Percentiles rank a stretch among this genome's conserved stretches.
These are phyloP conservation scores for Hemaris fuciformis DNA, from an alignment of 2,888 invertebrate genomes.

Conservation along the genomic window DNA sequence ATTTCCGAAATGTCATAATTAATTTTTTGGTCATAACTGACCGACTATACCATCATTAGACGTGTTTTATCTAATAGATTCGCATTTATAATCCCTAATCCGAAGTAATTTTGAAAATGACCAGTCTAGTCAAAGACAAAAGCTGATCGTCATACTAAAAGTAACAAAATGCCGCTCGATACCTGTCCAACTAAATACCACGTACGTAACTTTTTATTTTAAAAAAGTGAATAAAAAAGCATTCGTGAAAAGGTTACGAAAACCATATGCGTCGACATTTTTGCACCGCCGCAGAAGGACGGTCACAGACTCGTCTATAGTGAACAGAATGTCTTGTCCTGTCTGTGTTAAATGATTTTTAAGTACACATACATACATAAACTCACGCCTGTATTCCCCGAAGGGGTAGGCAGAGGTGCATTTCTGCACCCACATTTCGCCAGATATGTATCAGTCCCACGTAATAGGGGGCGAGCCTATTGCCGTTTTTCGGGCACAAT, in stretches of 20 bases:
- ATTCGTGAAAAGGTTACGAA: not conserved
- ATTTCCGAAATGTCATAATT: no score
- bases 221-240: not conserved
- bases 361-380: no score
- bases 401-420: no score
- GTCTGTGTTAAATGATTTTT: not conserved
- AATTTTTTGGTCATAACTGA: no score
- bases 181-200: not conserved
- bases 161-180: not conserved
- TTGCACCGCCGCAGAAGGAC: conserved; percentile 31
- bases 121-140: not conserved
- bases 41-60: no score
- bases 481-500: no score
- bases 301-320: conserved; percentile 14
- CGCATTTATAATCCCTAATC: no score
- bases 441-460: no score
- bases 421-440: no score
- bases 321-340: not conserved
- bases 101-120: not conserved
- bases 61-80: no score
- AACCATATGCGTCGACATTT: conserved; percentile 1
- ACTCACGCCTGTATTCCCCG: no score
- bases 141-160: not conserved
- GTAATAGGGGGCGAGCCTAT: no score
- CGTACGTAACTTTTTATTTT: not conserved